Evolutionary conservation across 2,888 invertebrate genomes (phyloP).

Genomic region (Sipunculus nudus): DNA sequence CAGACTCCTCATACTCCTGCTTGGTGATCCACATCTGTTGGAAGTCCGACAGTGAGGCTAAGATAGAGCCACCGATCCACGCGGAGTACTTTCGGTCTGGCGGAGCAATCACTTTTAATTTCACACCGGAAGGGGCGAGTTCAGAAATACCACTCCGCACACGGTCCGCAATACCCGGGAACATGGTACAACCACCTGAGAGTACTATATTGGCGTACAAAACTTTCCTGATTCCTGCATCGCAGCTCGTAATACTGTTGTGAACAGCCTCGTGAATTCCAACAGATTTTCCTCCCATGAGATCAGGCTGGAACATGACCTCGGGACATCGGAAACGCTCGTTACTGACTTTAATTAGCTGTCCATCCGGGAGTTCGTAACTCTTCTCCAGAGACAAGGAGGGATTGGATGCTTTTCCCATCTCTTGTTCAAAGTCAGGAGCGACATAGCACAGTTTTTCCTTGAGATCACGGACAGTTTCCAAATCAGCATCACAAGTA

Average conservation of each 20-base stretch:
- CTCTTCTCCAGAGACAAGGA: background rate
- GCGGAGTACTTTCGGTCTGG: no score
- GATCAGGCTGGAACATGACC: constrained; percentile 28
- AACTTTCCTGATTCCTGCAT: constrained; percentile 26
- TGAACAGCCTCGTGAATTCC: constrained; percentile 20
- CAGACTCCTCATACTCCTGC: no score
- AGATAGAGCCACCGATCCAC: no score
- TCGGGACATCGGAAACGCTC: constrained; percentile 36
- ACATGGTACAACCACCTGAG: constrained; percentile 88
- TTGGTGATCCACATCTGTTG: no score
- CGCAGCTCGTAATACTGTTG: constrained; percentile 25
- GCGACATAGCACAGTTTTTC: constrained; percentile 37
- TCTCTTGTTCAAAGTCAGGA: constrained; percentile 19
- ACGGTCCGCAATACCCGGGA: constrained; percentile 92
- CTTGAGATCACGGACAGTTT: constrained; percentile 33
- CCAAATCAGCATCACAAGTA: constrained; percentile 26
- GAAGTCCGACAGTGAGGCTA: no score
- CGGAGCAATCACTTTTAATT: no score
- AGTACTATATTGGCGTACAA: constrained; percentile 26
- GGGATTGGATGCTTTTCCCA: constrained; percentile 12
- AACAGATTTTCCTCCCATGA: constrained; percentile 18
- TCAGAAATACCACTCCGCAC: constrained; percentile 96
- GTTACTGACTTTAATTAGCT: constrained; percentile 22
- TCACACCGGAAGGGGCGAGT: no score
- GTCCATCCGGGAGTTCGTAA: constrained; percentile 38